A percentile compares a stretch with the other conserved stretches of the same genome.
These are phyloP conservation scores for Rhyacophila brunnea DNA, from an alignment of 1,140 invertebrate species.

Conservation along the genomic window DNA sequence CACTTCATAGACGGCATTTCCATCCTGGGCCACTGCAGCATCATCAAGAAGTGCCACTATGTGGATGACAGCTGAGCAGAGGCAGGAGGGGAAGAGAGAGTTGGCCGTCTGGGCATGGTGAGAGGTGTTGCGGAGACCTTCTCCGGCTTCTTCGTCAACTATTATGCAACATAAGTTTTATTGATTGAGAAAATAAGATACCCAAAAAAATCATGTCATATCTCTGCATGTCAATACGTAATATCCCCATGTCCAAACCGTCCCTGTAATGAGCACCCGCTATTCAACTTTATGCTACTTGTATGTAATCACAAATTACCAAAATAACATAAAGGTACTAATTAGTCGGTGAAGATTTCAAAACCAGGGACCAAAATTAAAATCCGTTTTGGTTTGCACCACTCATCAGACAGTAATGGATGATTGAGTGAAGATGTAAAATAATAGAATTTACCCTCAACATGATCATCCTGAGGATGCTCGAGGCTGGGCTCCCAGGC, in stretches of 20 bases:
- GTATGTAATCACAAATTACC: too few species aligned
- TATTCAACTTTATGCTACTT: too few species aligned
- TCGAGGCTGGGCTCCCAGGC: conserved; percentile 93
- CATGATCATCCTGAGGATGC: conserved; percentile 82
- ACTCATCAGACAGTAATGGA: too few species aligned
- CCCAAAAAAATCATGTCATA: conserved; percentile 37
- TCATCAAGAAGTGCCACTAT: conserved; percentile 96
- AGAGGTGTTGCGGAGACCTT: conserved; percentile 66
- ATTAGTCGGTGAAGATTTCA: too few species aligned
- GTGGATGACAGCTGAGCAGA: conserved; percentile 92
- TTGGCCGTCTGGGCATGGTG: conserved; percentile 88
- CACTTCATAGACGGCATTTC: conserved; percentile 86
- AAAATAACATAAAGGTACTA: too few species aligned
- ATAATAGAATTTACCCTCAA: conserved; percentile 63
- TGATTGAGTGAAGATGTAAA: conserved; percentile 4
- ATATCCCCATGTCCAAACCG: too few species aligned
- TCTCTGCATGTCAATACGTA: not conserved
- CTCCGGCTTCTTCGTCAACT: conserved; percentile 66
- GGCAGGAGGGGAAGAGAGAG: conserved; percentile 92
- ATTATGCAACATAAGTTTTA: too few species aligned
- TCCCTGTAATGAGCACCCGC: too few species aligned
- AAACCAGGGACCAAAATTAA: too few species aligned
- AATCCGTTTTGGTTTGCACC: too few species aligned
- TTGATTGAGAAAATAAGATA: too few species aligned
- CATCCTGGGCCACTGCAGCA: conserved; percentile 91